phyloP scores from a whole-genome alignment of 1,140 invertebrate genomes.

The Pseudoatta argentina region DNA sequence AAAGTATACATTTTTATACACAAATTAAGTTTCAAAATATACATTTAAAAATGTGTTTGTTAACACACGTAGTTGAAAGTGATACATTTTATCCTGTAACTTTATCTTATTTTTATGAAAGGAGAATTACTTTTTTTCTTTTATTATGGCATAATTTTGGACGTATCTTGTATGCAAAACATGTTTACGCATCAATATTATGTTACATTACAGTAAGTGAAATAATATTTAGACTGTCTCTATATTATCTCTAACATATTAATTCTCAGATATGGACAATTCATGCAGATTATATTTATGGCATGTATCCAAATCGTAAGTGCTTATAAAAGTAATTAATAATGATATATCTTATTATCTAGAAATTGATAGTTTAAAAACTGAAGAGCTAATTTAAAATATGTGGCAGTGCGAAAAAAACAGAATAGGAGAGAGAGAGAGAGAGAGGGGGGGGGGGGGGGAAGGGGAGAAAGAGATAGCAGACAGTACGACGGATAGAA shows the following conservation, averaged over 20 bases:
- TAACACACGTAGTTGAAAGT: neutral
- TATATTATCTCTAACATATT: neutral
- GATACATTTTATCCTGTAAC: neutral
- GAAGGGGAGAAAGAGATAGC: neutral
- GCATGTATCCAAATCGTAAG: neutral
- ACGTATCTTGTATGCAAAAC: neutral
- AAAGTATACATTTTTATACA: neutral
- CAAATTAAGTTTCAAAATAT: neutral
- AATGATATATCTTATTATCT: neutral
- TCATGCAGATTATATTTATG: too few species aligned
- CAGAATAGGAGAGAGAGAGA: neutral
- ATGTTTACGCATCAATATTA: neutral
- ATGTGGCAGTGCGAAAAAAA: neutral
- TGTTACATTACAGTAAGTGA: neutral
- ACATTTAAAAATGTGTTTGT: too few species aligned
- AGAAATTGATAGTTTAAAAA: conserved; percentile 1
- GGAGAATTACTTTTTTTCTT: neutral
- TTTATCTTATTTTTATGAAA: neutral
- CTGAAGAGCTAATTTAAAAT: conserved; percentile 6
- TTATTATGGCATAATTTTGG: neutral
- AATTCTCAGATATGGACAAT: neutral
- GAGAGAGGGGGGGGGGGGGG: too few species aligned
- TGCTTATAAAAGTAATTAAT: conserved; percentile 16
- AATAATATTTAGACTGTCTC: neutral
- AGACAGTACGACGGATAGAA: neutral